Conservation (phyloP, 2,113 vertebrate species). For the Gallinago jamesoni region DNA sequence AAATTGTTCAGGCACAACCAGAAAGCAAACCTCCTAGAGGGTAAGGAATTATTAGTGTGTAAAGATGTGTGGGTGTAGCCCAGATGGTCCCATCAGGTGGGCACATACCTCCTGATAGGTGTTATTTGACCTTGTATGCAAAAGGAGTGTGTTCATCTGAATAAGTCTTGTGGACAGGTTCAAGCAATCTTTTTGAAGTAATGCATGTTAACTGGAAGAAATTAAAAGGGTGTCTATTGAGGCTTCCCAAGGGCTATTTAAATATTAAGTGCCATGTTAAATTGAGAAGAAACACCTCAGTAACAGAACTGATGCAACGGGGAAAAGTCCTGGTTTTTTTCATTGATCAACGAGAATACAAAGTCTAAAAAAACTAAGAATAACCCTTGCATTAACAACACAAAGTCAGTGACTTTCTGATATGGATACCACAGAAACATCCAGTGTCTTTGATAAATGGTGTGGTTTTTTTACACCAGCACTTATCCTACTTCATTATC, state of each 20-base stretch:
- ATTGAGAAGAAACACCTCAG: neutral
- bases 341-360: neutral
- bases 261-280: neutral
- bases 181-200: neutral
- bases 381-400: neutral
- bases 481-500: neutral
- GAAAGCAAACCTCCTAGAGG: neutral
- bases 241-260: neutral
- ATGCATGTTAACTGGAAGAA: neutral
- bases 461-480: neutral
- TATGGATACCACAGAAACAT: neutral
- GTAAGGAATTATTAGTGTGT: neutral
- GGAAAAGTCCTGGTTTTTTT: neutral
- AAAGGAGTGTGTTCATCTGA: neutral
- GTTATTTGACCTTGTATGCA: neutral
- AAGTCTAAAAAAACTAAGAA: neutral
- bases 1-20: neutral
- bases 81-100: constrained; percentile 17
- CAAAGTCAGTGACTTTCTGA: neutral
- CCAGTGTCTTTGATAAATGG: neutral
- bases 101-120: neutral
- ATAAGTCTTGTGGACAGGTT: neutral
- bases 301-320: neutral
- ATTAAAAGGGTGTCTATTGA: neutral
- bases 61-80: neutral